phyloP scores from a whole-genome alignment of 2,797 vertebrate species.

The Heterohyrax brucei region DNA sequence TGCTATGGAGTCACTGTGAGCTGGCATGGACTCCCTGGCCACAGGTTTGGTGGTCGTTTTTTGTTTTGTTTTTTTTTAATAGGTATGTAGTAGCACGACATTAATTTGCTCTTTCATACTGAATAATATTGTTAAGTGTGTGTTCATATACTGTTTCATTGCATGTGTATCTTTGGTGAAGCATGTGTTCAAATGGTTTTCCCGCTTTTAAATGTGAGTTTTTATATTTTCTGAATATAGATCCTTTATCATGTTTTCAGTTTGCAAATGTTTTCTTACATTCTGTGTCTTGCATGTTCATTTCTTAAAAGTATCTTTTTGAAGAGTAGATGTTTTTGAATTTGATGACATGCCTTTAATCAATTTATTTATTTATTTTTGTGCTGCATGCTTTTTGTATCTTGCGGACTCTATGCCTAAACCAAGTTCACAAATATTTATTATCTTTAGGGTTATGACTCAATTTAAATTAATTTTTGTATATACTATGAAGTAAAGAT shows the following conservation, averaged over 20 bases:
- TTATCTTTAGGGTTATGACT: background rate
- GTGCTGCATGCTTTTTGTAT: background rate
- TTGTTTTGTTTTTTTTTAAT: no score
- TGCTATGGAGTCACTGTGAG: no score
- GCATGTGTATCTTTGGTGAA: background rate
- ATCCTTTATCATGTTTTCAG: background rate
- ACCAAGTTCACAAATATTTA: background rate
- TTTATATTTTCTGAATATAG: background rate
- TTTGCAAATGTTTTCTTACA: background rate
- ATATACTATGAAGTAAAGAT: no score
- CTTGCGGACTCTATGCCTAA: constrained; percentile 40
- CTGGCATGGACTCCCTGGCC: no score
- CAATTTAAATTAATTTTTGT: no score
- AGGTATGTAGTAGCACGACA: background rate
- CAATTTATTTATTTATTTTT: background rate
- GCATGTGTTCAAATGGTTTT: background rate
- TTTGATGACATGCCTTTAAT: constrained; percentile 15
- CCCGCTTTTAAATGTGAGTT: background rate
- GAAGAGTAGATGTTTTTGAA: background rate
- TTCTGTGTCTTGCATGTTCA: background rate
- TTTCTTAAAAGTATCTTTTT: background rate
- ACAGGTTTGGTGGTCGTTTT: no score
- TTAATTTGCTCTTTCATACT: constrained; percentile 30
- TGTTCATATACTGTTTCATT: background rate
- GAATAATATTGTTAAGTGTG: background rate